Evolutionary conservation across 1,140 invertebrate genomes (phyloP), one percentile per base, ranked within the genome.

Genomic region (Spodoptera frugiperda): DNA sequence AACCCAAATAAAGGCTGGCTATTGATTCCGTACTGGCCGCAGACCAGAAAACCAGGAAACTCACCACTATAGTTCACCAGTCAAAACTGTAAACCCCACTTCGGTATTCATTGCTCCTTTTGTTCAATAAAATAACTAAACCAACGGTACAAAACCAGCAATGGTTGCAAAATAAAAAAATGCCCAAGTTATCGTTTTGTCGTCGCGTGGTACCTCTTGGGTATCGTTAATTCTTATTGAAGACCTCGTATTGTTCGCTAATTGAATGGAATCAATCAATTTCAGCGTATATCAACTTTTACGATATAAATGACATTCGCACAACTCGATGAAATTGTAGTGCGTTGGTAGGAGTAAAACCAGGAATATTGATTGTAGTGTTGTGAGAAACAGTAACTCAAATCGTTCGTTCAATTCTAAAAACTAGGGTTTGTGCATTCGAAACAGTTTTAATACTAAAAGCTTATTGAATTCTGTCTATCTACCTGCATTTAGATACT

Each of bases 211-310:
- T 61, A 73, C 17, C 51, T 39, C 14, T 5, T 15, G 63, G 74
- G 19, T 76, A 54, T 55, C 76, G 77, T 83, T 80, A 83, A 83
- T 83, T 83, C 81, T 78, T 78, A 83, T 78, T 78, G 81, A 73
- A 75, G 70, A 53, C 70, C 44, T 71, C 57, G 78, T 77, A 79
- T 81, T 83, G 79, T 78, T 78, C 51, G 51, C 77, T 81, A 81
- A 83, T 81, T 83, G 78, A 81, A 79, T 79, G 77, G 68, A 78
- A 78, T 83, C 78, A 78, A 79, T 83, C 79, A 78, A 77, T 81
- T 81, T 79, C 59, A n/a, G 67, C n/a, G 48, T 21, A 53, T 51
- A 53, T 74, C n/a, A 74, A 74, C 57, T 74, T 63, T 55, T 46
- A 30, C 12, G 15, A 46, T 55, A 57, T 44, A 71, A 39, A 71